Base-by-base conservation (phyloP, 2,888 invertebrate genomes). In the Xanthia icteritia region DNA sequence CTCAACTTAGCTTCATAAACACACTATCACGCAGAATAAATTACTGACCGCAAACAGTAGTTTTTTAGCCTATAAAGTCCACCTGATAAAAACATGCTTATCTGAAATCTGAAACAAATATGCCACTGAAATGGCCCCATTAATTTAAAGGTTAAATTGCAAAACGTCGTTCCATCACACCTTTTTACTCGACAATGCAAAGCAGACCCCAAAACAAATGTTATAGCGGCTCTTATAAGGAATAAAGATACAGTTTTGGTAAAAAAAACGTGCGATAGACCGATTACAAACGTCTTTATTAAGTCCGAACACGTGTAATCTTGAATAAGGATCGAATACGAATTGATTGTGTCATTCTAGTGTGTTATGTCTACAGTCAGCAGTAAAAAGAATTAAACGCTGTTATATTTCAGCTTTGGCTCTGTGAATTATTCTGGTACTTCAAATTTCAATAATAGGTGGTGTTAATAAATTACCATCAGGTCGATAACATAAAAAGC, bases 261-360 rank as follows among this genome's bases (percentile, higher is more conserved):
- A 84, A 79, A 90, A n/a, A 91, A 64, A 91, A 89, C 86, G 82
- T 83, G 88, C 76, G 79, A 88, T 88, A 88, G 72, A 78, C 90
- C 89, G 93, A 92, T 93, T 93, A 92, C 91, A 90, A 91, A 91
- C 87, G 86, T 73, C 84, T 89, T 88, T 86, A 90, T 91, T 90
- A 90, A 91, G 79, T 90, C 91, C 56, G 11, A 58, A 80, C 90
- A 90, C 90, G 91, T 85, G 77, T 83, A 86, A 89, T 89, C 90
- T 77, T 71, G 82, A 83, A 83, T 88, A 86, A 83, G 86, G 79
- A 89, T 89, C 88, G 92, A 91, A 91, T 92, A 88, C 87, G 76
- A 91, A 91, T 89, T 86, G 82, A 87, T 89, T 91, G 83, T 89
- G 90, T 86, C 90, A 91, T 87, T 86, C 63, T 20, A 76, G 73